Base-by-base conservation (phyloP, 1,140 invertebrate genomes). In the Ceratitis capitata region DNA sequence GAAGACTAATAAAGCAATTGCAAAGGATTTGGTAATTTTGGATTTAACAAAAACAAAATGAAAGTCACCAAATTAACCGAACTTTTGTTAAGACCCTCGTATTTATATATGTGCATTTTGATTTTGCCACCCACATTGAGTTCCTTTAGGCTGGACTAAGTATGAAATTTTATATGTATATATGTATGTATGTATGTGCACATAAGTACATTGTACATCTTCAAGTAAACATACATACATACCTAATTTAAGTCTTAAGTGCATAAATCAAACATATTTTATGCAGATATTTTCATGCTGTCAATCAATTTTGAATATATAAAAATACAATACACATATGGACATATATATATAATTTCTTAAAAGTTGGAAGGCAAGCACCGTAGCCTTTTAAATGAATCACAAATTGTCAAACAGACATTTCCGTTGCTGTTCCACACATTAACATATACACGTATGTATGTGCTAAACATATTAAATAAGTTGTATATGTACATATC, bases 401-500 rank as follows among this genome's bases (percentile, higher is more conserved):
- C 69, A 78, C 69, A 78, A 78, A 78, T 83, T 83, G 49, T 83
- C 49, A 83, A 83, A 23, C 82, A 83, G 47, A 19, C 82, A 83
- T 58, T 83, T 83, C 82, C 82, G 82, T 47, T 83, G 47, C 32
- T 4, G 19, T 32, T 83, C n/a, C 47, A 53, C 82, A 83, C 29
- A 32, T 49, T 14, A 23, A 26, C 19, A n/a, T n/a, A n/a, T n/a
- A n/a, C n/a, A n/a, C n/a, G n/a, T n/a, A n/a, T n/a, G n/a, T n/a
- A 19, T 39, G 29, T 29, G 82, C 53, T 83, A 7, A 35, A 53
- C 51, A 83, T 83, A 83, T 58, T 83, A 56, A 56, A 23, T 23
- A 53, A 83, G 19, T 83, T n/a, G 42, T 19, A 78, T 78, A 78
- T 26, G 7, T n/a, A n/a, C n/a, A n/a, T n/a, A n/a, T n/a, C n/a